Evolutionary conservation across 2,113 vertebrate species (phyloP).

Genomic region (Aix galericulata): DNA sequence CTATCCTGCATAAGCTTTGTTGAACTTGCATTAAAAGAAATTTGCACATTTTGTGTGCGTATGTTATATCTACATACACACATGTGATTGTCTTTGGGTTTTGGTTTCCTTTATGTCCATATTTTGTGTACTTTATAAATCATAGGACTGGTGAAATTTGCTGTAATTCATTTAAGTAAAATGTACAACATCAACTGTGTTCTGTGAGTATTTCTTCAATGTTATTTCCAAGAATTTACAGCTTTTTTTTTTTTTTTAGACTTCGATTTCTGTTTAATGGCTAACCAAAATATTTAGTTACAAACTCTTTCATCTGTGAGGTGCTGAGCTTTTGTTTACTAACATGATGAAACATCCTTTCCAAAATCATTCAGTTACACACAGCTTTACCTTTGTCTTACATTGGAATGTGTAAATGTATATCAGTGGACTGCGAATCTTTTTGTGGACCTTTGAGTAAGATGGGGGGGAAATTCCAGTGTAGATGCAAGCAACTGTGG

Average conservation of each 20-base stretch:
- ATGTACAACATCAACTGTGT: slow-evolving; percentile 30
- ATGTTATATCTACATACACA: slow-evolving; percentile 17
- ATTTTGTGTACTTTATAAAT: slow-evolving; percentile 73
- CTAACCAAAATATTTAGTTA: not conserved
- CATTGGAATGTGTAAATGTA: not conserved
- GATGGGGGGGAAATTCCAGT: not conserved
- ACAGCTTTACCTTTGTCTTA: not conserved
- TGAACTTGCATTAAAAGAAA: slow-evolving; percentile 62
- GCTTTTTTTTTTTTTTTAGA: not conserved
- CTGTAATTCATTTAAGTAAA: slow-evolving; percentile 74
- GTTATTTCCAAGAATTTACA: not conserved
- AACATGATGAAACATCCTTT: not conserved
- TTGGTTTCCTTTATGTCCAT: slow-evolving; percentile 70
- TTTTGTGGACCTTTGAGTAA: not conserved
- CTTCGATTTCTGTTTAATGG: not conserved
- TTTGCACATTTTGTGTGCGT: slow-evolving; percentile 72
- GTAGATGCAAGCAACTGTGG: not conserved
- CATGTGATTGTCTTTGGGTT: slow-evolving; percentile 56
- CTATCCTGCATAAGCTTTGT: slow-evolving; percentile 40
- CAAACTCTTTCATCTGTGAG: not conserved
- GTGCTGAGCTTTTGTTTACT: slow-evolving; percentile 41
- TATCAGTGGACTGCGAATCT: not conserved
- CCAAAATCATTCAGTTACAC: not conserved
- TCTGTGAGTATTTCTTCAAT: slow-evolving; percentile 54
- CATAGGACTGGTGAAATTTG: slow-evolving; percentile 61